Evolutionary conservation across 2,888 invertebrate genomes (phyloP).

Genomic region (Enchytraeus crypticus): DNA sequence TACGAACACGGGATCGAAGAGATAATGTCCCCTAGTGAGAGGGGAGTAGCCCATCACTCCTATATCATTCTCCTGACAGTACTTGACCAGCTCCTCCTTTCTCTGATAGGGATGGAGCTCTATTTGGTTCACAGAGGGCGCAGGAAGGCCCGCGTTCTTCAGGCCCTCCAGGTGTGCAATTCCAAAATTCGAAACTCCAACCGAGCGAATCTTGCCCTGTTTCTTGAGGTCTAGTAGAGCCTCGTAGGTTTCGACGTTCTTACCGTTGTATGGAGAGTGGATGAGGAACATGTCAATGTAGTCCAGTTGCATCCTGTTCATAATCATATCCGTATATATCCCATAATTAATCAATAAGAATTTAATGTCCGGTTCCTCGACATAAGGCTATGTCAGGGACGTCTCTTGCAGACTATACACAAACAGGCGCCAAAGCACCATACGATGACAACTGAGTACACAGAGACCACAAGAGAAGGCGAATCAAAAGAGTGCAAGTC

Average conservation of each 20-base stretch:
- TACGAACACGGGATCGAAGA: constrained; percentile 28
- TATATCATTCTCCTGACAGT: constrained; percentile 31
- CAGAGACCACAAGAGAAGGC: too few relatives aligned
- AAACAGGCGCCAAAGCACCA: too few relatives aligned
- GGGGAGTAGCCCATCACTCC: constrained; percentile 36
- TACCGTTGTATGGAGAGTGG: constrained; percentile 29
- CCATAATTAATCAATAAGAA: too few relatives aligned
- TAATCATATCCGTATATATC: too few relatives aligned
- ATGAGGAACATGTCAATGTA: constrained; percentile 34
- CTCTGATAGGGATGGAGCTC: constrained; percentile 34
- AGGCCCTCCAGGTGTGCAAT: constrained; percentile 33
- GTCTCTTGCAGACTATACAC: too few relatives aligned
- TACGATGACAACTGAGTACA: too few relatives aligned
- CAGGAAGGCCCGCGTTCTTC: constrained; percentile 30
- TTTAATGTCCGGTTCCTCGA: too few relatives aligned
- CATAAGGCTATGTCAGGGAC: too few relatives aligned
- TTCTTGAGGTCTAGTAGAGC: constrained; percentile 31
- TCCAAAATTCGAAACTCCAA: constrained; percentile 37
- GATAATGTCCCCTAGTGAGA: constrained; percentile 26
- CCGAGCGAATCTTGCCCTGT: constrained; percentile 31
- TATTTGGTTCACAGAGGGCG: constrained; percentile 36
- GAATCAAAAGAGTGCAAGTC: too few relatives aligned
- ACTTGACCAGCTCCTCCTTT: constrained; percentile 30
- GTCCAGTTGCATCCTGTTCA: constrained; percentile 10
- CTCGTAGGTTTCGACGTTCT: constrained; percentile 30